Conservation (phyloP, 2,113 vertebrate species). For the Sinocyclocheilus anshuiensis region DNA sequence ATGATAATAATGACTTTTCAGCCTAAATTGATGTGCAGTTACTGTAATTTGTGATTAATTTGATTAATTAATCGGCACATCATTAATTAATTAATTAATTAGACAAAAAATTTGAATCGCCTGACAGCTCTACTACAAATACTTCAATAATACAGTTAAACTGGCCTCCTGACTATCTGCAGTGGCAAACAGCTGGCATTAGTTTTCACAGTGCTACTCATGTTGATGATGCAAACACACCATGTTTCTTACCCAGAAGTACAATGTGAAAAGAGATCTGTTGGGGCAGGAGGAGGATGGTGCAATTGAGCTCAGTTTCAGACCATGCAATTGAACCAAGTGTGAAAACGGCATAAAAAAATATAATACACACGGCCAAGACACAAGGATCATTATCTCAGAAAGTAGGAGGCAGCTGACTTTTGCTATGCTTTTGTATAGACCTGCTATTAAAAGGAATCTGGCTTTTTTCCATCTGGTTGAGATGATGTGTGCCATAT, state of each 20-base stretch:
- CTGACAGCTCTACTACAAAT: background rate
- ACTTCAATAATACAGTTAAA: background rate
- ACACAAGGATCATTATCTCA: background rate
- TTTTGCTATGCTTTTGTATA: background rate
- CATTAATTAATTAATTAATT: background rate
- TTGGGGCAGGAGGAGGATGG: constrained; percentile 7
- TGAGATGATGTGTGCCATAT: constrained; percentile 1
- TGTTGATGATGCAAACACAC: background rate
- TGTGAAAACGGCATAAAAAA: background rate
- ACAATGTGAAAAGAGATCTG: background rate
- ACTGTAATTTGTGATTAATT: too few relatives aligned
- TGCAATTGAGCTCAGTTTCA: background rate
- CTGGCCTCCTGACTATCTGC: background rate
- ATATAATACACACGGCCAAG: background rate
- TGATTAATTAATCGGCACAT: background rate
- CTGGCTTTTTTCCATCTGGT: background rate
- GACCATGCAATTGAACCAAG: background rate
- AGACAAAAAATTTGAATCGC: background rate
- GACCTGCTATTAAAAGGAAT: constrained; percentile 30
- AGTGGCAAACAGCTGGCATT: background rate
- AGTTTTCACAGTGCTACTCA: background rate
- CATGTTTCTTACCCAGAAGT: background rate
- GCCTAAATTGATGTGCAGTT: too few relatives aligned
- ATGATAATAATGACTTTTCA: too few relatives aligned
- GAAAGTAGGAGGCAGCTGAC: constrained; percentile 12